A percentile compares a stretch with the other conserved stretches of the same genome.
These are phyloP conservation scores for Saimiri boliviensis DNA, from an alignment of 2,113 vertebrate species.

Conservation along the genomic window DNA sequence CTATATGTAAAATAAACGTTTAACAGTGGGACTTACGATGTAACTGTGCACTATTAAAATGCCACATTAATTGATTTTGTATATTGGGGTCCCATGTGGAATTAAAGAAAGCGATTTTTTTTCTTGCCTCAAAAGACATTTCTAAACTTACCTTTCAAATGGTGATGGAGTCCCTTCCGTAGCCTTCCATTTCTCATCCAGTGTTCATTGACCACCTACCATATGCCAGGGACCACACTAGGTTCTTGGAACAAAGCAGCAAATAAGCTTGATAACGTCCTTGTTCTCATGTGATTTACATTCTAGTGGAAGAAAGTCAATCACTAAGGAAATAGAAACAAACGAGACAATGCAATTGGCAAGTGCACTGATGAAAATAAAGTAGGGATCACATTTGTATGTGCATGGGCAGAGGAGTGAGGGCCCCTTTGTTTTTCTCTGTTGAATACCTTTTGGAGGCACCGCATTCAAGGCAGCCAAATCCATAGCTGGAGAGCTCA, in stretches of 20 bases:
- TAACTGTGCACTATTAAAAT: slow-evolving; percentile 42
- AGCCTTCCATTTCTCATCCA: neutral
- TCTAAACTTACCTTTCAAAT: neutral
- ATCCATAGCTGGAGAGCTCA: neutral
- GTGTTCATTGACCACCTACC: neutral
- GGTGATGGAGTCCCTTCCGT: neutral
- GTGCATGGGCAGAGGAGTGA: fast-evolving
- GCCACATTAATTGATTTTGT: neutral
- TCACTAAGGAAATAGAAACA: neutral
- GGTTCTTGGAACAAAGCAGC: neutral
- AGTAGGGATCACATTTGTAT: neutral
- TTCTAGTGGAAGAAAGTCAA: neutral
- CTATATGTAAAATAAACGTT: slow-evolving; percentile 47
- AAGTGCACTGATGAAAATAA: neutral
- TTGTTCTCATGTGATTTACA: neutral
- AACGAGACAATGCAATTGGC: neutral
- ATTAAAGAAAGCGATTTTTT: neutral
- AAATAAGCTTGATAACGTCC: neutral
- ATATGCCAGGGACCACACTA: neutral
- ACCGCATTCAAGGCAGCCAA: neutral
- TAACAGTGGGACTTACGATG: neutral
- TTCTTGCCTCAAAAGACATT: neutral
- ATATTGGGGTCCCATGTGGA: neutral
- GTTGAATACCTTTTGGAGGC: neutral
- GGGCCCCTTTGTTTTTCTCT: neutral